Percentiles rank a stretch among this genome's conserved stretches.
Evolutionary conservation across 2,888 invertebrate species (phyloP).

Genomic region (Dermolepida albohirtum): DNA sequence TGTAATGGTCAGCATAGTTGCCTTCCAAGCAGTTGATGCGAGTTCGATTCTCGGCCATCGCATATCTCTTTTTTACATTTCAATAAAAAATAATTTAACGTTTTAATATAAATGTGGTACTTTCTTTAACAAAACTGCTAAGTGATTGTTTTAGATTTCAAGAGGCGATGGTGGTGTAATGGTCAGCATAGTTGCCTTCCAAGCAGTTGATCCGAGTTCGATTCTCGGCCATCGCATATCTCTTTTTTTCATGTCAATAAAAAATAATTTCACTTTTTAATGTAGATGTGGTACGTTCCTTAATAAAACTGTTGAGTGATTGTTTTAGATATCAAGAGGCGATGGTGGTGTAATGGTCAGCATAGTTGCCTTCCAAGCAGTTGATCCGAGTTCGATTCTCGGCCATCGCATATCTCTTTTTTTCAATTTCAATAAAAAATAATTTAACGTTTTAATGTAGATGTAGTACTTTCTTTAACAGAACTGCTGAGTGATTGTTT

Average conservation of each 20-base stretch:
- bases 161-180: slow-evolving; percentile 64
- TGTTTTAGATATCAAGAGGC: slow-evolving; percentile 45
- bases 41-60: slow-evolving; percentile 67
- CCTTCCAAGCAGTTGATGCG: slow-evolving; percentile 67
- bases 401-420: slow-evolving; percentile 62
- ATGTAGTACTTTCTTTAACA: no score
- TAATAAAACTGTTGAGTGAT: no score
- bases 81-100: no score
- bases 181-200: slow-evolving; percentile 67
- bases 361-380: slow-evolving; percentile 67
- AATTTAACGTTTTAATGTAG: no score
- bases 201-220: slow-evolving; percentile 67
- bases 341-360: slow-evolving; percentile 66
- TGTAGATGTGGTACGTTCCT: no score
- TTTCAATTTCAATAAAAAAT: no score
- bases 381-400: slow-evolving; percentile 67
- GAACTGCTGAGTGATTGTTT: no score
- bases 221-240: slow-evolving; percentile 65
- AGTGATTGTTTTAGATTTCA: no score
- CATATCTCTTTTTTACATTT: no score
- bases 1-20: slow-evolving; percentile 67
- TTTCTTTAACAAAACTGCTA: no score
- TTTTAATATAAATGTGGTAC: no score
- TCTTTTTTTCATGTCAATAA: not conserved
- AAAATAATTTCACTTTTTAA: no score